Evolutionary conservation across 2,797 vertebrate species (phyloP), one percentile per base, ranked within the genome.

Genomic region (Typhlichthys eigenmanni): DNA sequence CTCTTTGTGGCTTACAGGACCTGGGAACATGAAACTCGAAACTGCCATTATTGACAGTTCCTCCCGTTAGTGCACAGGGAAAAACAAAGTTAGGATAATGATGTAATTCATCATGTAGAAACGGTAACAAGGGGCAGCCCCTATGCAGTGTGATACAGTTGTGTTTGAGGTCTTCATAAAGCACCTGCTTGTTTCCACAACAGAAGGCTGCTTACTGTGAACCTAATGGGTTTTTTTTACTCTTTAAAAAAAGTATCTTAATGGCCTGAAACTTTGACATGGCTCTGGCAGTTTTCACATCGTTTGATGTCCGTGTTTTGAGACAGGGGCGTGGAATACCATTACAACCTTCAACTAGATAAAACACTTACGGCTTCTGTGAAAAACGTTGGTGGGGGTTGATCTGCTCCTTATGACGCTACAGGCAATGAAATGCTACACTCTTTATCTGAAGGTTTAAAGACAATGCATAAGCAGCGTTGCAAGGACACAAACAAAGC

Each of bases 181-280:
- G 54, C 77, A 87, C 76, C 82, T 83, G 74, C 76, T 80, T 85
- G 80, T 88, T 85, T 84, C 75, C 77, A 86, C 66, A 84, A 86
- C 79, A 87, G 12, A 60, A 58, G 38, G 55, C 52, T 64, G 66
- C 62, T 78, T 61, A 50, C 68, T 60, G 46, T 55, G 47, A 75
- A 51, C 54, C 71, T 34, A 61, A 1, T 29, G 46, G 46, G 29
- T 57, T 70, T 49, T 67, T 71, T 71, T 66, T 13, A 66, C 53
- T 57, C 52, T 7, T 52, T 72, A n/a, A 58, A 43, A 43, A 43
- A 7, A 43, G 9, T 38, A 0, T 38, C 69, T 64, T 46, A 43
- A 52, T 6, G 53, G 34, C 56, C 53, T 17, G 48, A 14, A 55
- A 43, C 60, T 55, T 14, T 54, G 45, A 38, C 63, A 64, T 62